phyloP scores from a whole-genome alignment of 2,888 invertebrate genomes.

The Aradus depressus region DNA sequence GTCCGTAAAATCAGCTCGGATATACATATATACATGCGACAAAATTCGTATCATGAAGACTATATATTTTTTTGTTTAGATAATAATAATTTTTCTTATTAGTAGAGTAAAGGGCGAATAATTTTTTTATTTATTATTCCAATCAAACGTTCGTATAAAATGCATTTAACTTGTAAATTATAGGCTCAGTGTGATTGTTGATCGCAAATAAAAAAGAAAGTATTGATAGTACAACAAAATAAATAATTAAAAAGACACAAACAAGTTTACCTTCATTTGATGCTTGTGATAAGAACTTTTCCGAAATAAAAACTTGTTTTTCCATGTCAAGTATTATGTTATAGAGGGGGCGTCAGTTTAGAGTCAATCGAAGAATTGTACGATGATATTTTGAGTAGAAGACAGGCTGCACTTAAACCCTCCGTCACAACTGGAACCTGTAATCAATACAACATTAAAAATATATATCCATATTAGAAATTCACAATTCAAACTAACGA shows the following conservation, averaged over 20 bases:
- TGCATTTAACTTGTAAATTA: too few relatives aligned
- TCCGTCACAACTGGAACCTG: slow-evolving; percentile 57
- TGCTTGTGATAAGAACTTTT: slow-evolving; percentile 62
- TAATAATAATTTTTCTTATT: too few relatives aligned
- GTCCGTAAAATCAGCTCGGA: too few relatives aligned
- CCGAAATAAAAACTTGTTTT: slow-evolving; percentile 69
- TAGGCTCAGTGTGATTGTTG: too few relatives aligned
- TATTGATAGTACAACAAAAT: background rate
- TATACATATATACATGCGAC: too few relatives aligned
- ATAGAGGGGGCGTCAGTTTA: slow-evolving; percentile 53
- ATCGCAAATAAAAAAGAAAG: slow-evolving; percentile 3
- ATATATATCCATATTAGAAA: too few relatives aligned
- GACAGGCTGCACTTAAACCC: slow-evolving; percentile 55
- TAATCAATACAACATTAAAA: slow-evolving; percentile 12
- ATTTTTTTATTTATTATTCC: too few relatives aligned
- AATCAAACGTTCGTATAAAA: too few relatives aligned
- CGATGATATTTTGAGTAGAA: slow-evolving; percentile 52
- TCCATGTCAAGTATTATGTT: slow-evolving; percentile 58
- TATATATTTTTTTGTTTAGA: too few relatives aligned
- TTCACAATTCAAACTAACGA: too few relatives aligned
- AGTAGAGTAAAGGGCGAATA: too few relatives aligned
- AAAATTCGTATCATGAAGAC: too few relatives aligned
- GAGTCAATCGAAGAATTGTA: slow-evolving; percentile 42
- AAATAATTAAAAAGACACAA: slow-evolving; percentile 5
- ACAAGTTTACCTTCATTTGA: slow-evolving; percentile 49